A percentile compares a stretch with the other conserved stretches of the same genome.
phyloP scores from a whole-genome alignment of 2,797 vertebrate genomes.

The Geotrypetes seraphini region DNA sequence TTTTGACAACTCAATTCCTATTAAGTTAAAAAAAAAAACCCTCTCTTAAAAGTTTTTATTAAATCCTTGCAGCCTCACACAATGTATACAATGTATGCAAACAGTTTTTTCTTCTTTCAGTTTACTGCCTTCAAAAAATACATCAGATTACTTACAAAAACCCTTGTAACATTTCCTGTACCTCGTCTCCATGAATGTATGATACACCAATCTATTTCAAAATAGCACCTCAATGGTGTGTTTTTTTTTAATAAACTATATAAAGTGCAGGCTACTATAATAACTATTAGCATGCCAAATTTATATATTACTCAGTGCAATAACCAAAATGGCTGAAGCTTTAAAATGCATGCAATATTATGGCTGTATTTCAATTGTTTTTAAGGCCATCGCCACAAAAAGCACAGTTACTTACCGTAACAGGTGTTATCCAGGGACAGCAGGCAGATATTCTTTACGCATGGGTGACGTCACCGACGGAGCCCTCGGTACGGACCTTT shows the following conservation, averaged over 20 bases:
- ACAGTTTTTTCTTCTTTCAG: constrained; percentile 10
- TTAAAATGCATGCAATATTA: constrained; percentile 52
- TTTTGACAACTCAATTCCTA: constrained; percentile 25
- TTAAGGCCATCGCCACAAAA: constrained; percentile 32
- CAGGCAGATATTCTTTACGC: no score
- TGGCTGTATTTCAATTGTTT: no score
- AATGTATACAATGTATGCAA: constrained; percentile 22
- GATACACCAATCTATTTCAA: constrained; percentile 37
- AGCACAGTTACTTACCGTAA: no score
- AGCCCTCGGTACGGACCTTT: no score
- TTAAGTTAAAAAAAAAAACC: constrained; percentile 19
- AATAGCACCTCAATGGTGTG: constrained; percentile 66
- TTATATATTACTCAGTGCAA: constrained; percentile 68
- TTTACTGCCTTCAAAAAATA: constrained; percentile 14
- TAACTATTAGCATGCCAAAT: constrained; percentile 49
- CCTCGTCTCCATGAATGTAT: constrained; percentile 37
- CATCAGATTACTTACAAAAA: constrained; percentile 27
- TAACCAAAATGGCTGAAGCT: constrained; percentile 65
- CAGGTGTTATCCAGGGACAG: no score
- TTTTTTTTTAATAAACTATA: constrained; percentile 46
- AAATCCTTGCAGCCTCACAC: constrained; percentile 15
- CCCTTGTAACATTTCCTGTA: constrained; percentile 34
- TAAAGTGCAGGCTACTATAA: constrained; percentile 76
- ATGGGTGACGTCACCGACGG: no score
- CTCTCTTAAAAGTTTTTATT: constrained; percentile 18